Base-by-base conservation (phyloP, 2,113 vertebrate genomes). In the Phasianus colchicus region DNA sequence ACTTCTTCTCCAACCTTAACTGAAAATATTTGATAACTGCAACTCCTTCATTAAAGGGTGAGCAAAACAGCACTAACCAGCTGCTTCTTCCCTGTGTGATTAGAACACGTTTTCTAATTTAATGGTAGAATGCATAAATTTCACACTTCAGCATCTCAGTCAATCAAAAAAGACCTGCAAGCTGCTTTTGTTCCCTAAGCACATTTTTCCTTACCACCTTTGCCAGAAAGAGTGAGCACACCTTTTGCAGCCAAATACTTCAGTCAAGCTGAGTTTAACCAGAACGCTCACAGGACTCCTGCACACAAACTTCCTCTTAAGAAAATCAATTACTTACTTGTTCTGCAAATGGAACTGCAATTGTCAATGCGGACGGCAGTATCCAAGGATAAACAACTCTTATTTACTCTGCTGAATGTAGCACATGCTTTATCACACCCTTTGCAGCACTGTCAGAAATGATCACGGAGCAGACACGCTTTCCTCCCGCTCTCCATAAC, bases 261-360 rank as follows among this genome's bases (percentile, higher is more conserved):
- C 22, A 72, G 47, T 16, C 84, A 63, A 69, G 30, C n/a, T 30
- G 15, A 47, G 11, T 76, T 92, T 66, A 91, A 89, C 29, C 32
- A 71, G 16, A 24, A 58, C 50, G 34, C 57, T 54, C 32, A 61
- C 1, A 55, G 45, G 86, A 13, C 38, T 50, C 21, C 38, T 88
- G 78, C 40, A 47, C 0, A 60, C 1, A 13, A 12, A 27, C 4
- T 67, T 80, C 17, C 43, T 83, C 32, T n/a, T 69, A 47, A 42
- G 79, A 65, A 11, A 12, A 82, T n/a, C 54, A 80, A 70, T 34
- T 77, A 94, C 95, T 97, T 95, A 97, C 93, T 97, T 80, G 79
- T 74, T 96, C 89, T 80, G 77, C 91, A 77, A 86, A 80, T 8
- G 79, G 27, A 90, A 88, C 40, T 78, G 57, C 43, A 83, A 63